These are phyloP conservation scores for Cephus pygmeus DNA, from an alignment of 2,888 invertebrate species.

Conservation along the genomic window DNA sequence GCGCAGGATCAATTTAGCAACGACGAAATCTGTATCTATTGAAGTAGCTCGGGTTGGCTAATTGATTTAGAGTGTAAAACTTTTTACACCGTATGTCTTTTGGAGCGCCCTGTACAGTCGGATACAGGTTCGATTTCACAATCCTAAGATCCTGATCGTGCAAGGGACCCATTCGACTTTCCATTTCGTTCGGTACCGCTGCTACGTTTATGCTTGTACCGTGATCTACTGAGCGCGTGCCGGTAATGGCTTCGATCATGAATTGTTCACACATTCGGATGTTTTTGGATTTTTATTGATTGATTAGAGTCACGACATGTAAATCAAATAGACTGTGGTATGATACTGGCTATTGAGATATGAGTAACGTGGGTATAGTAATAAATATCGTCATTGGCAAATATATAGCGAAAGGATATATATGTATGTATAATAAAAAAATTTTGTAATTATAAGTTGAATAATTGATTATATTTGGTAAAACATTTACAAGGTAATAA, in stretches of 20 bases:
- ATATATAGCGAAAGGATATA: slow-evolving; percentile 13
- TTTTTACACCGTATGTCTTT: slow-evolving; percentile 11
- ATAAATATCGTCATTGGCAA: neutral
- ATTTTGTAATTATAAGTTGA: slow-evolving; percentile 48
- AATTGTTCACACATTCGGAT: neutral
- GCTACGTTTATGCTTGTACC: neutral
- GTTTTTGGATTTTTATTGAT: neutral
- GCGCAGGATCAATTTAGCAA: neutral
- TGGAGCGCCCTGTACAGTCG: slow-evolving; percentile 20
- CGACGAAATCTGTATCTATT: neutral
- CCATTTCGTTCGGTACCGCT: slow-evolving; percentile 40
- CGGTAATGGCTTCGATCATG: neutral
- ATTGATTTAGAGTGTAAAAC: neutral
- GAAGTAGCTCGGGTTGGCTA: neutral
- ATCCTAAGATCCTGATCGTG: slow-evolving; percentile 45
- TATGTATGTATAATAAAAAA: slow-evolving; percentile 1
- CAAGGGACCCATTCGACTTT: slow-evolving; percentile 41
- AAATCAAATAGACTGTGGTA: neutral
- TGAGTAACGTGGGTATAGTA: neutral
- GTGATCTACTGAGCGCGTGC: neutral
- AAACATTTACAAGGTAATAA: slow-evolving; percentile 66
- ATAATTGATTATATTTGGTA: slow-evolving; percentile 66
- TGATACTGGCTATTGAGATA: neutral
- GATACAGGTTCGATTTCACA: slow-evolving; percentile 33
- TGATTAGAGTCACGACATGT: neutral